A percentile compares a stretch with the other conserved stretches of the same genome.
Conservation (phyloP, 2,797 vertebrate species). For the Darevskia mixta region DNA sequence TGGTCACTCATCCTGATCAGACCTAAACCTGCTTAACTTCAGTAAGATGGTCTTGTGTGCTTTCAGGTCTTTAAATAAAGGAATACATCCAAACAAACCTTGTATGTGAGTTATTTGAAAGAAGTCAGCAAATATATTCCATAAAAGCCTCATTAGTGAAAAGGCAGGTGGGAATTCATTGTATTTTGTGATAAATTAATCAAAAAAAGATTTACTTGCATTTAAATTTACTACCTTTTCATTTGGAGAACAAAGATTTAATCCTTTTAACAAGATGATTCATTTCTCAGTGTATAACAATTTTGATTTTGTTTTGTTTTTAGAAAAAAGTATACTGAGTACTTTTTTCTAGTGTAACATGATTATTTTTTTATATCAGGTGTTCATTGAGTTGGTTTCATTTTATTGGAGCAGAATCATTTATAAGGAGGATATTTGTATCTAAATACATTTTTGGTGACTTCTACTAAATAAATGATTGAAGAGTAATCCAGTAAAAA, state of each 20-base stretch:
- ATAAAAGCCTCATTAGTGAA: constrained; percentile 68
- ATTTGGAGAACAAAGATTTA: constrained; percentile 70
- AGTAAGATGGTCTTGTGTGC: too few relatives aligned
- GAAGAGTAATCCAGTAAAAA: constrained; percentile 74
- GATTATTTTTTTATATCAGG: constrained; percentile 77
- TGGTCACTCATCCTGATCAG: too few relatives aligned
- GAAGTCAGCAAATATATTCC: constrained; percentile 64
- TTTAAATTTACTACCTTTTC: constrained; percentile 66
- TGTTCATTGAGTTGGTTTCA: constrained; percentile 77
- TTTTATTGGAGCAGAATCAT: constrained; percentile 61
- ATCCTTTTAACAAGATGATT: constrained; percentile 76
- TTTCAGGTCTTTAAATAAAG: neutral
- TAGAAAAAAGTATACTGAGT: constrained; percentile 49
- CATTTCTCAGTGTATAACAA: constrained; percentile 77
- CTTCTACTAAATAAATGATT: constrained; percentile 76
- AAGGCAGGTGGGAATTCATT: constrained; percentile 64
- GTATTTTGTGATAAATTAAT: constrained; percentile 73
- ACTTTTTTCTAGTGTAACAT: constrained; percentile 72
- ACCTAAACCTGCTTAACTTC: too few relatives aligned
- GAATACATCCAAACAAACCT: constrained; percentile 44
- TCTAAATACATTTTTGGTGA: constrained; percentile 73
- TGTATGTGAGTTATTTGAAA: constrained; percentile 60
- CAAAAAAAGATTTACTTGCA: constrained; percentile 72
- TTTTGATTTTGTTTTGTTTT: constrained; percentile 45
- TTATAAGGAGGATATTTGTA: constrained; percentile 71